Percentiles rank a stretch among this genome's conserved stretches.
Conservation (phyloP, 2,888 invertebrate genomes). For the Muscina levida region DNA sequence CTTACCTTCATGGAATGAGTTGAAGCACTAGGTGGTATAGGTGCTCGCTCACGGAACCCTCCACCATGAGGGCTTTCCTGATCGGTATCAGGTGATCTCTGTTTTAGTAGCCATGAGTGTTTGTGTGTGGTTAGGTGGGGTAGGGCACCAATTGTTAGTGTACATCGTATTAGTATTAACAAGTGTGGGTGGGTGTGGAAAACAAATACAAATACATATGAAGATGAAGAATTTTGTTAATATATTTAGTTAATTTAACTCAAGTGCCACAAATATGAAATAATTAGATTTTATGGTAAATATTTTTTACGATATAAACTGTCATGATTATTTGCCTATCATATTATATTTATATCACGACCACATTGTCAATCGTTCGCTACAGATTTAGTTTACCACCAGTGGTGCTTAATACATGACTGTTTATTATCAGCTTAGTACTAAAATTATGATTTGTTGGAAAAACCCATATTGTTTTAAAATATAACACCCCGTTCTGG, state of each 20-base stretch:
- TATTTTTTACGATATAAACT: no score
- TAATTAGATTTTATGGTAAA: no score
- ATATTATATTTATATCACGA: no score
- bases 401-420: background rate
- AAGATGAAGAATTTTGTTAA: background rate
- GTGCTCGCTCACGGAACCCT: slow-evolving; percentile 81
- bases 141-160: slow-evolving; percentile 43
- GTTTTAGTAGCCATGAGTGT: slow-evolving; percentile 64
- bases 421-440: slow-evolving; percentile 5
- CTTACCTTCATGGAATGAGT: slow-evolving; percentile 87
- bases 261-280: background rate
- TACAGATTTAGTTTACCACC: no score
- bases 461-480: background rate
- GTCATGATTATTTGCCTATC: no score
- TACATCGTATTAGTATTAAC: background rate
- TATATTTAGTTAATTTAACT: background rate
- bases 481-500: background rate
- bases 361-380: no score
- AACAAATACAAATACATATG: slow-evolving; percentile 15
- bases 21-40: slow-evolving; percentile 85
- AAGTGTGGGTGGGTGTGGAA: background rate
- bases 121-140: slow-evolving; percentile 6
- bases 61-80: slow-evolving; percentile 80
- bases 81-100: slow-evolving; percentile 81
- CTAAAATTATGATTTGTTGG: background rate